Base-by-base conservation (phyloP, 2,888 invertebrate species). In the Micropterix aruncella region DNA sequence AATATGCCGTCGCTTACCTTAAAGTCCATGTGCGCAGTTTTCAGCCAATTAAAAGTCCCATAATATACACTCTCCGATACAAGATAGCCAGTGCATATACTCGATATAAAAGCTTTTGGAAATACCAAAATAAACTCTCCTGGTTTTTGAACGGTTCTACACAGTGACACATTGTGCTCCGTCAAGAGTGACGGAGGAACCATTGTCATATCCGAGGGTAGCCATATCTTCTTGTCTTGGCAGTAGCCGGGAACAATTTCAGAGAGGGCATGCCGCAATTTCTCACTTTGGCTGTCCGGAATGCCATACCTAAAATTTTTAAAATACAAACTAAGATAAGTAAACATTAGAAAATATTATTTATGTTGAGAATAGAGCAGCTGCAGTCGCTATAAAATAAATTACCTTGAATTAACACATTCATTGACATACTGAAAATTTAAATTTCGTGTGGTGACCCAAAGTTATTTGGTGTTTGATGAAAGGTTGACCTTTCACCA, bases 41-140 rank as follows among this genome's bases (percentile, higher is more conserved):
- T 70, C 1, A 94, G 66, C 91, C 92, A 95, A 0, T 78, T 74
- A 2, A 77, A 70, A 4, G 84, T 80, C 0, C 92, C 93, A 56
- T 90, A 94, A 60, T 92, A 94, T 0, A 92, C 90, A 56, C 92
- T 92, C 59, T 96, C 95, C 0, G 92, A 88, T 0, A 92, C 80
- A 0, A 84, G 80, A 58, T 87, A 92, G 0, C 94, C 94, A 0
- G 90, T 88, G 50, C 86, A 84, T 47, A 95, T 76, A 38, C 87
- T 89, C 1, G 89, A 86, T 0, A 92, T 90, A 57, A 88, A 93
- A 0, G 90, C 86, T 56, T 83, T 79, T 0, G 94, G 92, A 60
- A 92, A 91, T 1, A 94, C 87, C 1, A 95, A 74, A 18, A 95
- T 79, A 60, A 85, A 94, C 59, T 95, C 88, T 0, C 92, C 89